Evolutionary conservation across 2,797 vertebrate genomes (phyloP), one percentile per base, ranked within the genome.

Genomic region (Podarcis lilfordi): DNA sequence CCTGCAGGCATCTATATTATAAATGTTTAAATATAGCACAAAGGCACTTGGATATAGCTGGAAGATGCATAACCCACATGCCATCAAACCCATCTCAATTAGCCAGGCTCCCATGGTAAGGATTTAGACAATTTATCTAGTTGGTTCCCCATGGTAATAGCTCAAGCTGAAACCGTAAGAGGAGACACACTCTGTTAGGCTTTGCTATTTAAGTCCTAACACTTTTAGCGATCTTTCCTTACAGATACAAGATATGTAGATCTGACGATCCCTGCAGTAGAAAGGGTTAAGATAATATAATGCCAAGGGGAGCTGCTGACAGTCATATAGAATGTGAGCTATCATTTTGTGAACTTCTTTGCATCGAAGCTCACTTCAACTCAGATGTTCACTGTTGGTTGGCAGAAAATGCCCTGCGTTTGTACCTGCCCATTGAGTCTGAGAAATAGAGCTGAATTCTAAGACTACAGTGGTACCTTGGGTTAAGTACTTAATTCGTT

Each of bases 301-400:
- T 88, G 55, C 81, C 32, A 88, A 76, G 50, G 89, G 88, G 89
- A 37, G 11, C 82, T 93, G 81, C 89, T 94, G 76, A 89, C 86
- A 93, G 86, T 71, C 88, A 86, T 89, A 90, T 89, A 74, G 89
- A 93, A 92, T 91, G 61, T 61, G 77, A 25, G 29, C 77, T 91
- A 82, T 91, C 91, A 84, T 84, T 94, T 89, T 86, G 91, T 91
- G 29, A 25, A 35, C 32, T 72, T 5, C 9, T 72, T 45, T 83
- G 17, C 66, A 55, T 32, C 59, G n/a, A 72, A 72, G 25, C n/a
- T 35, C 29, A 80, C 82, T 94, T 90, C 86, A 91, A 91, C 85
- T 61, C 88, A 92, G 27, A 29, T 71, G 69, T 71, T 71, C 69
- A 71, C 29, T 21, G 8, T 23, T 68, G 64, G 23, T 27, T 68